phyloP scores from a whole-genome alignment of 2,888 invertebrate genomes.

The Alentia gelatinosa region DNA sequence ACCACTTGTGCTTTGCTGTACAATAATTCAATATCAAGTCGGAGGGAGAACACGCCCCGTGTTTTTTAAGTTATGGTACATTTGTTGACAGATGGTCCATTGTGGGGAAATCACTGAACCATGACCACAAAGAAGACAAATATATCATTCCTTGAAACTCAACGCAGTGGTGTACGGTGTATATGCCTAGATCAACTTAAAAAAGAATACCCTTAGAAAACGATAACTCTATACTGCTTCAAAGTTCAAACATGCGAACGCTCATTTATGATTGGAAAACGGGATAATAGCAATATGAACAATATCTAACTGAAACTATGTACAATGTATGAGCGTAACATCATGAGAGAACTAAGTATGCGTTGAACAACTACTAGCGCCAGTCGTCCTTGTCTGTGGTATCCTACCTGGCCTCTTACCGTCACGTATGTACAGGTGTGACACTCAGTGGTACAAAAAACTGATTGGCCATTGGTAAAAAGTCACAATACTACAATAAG shows the following conservation, averaged over 20 bases:
- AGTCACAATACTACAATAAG: neutral
- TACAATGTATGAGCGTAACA: neutral
- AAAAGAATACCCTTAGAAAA: neutral
- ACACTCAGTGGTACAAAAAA: neutral
- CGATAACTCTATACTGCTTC: neutral
- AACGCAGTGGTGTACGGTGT: neutral
- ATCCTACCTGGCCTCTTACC: neutral
- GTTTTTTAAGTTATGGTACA: neutral
- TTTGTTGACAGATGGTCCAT: neutral
- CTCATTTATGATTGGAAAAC: neutral
- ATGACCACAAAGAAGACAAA: neutral
- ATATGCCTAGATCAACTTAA: neutral
- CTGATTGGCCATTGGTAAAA: neutral
- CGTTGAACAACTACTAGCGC: neutral
- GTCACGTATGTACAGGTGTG: neutral
- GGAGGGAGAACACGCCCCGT: neutral
- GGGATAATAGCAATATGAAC: constrained; percentile 28
- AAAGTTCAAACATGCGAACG: neutral
- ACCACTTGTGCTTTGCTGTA: neutral
- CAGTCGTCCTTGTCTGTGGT: neutral
- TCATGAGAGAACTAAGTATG: neutral
- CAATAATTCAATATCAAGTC: constrained; percentile 9
- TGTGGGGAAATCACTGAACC: neutral
- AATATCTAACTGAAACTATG: constrained; percentile 48
- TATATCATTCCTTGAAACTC: neutral